Base-by-base conservation (phyloP, 2,888 invertebrate species). In the Tenthredo livida region DNA sequence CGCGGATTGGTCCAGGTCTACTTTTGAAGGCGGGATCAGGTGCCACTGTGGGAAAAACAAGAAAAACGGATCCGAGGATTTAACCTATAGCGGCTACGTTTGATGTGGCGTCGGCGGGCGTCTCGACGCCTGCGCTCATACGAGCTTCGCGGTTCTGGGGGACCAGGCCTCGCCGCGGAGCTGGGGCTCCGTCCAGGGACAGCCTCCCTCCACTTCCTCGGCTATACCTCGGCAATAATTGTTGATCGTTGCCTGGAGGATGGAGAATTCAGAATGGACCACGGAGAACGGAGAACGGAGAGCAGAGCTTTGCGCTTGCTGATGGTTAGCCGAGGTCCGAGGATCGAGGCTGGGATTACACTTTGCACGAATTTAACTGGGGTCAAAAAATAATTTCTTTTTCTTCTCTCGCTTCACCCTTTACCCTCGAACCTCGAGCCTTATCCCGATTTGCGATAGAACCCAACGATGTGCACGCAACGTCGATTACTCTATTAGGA, bases 1-100 rank as follows among this genome's bases (percentile, higher is more conserved):
- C 88, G 89, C 88, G 90, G 92, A 93, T 93, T 93, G 93, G 93
- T 92, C 91, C 90, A 88, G 86, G 86, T 89, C 88, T 90, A 93
- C 92, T 93, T 92, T 92, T 92, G 92, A 89, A 92, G 93, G 93
- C 92, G 93, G 93, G 93, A 93, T 93, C 93, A 93, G 93, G 93
- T 92, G 92, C 91, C 93, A 93, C 90, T 90, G 90, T 89, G 91
- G 90, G 91, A 92, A 92, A 92, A 92, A 92, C 91, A 91, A 92
- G 90, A 91, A 92, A 92, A 92, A 92, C 90, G 89, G 88, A 89
- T 88, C 89, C 90, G 90, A 92, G 92, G 93, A 93, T 93, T 93
- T 93, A 93, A 93, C 93, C 93, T 93, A 93, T 93, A 93, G 93
- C 91, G 90, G 90, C 90, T 91, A 93, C 92, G 92, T 93, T 93